A percentile compares a stretch with the other conserved stretches of the same genome.
Evolutionary conservation across 2,797 vertebrate genomes (phyloP).

Genomic region (Alfaro cultratus): DNA sequence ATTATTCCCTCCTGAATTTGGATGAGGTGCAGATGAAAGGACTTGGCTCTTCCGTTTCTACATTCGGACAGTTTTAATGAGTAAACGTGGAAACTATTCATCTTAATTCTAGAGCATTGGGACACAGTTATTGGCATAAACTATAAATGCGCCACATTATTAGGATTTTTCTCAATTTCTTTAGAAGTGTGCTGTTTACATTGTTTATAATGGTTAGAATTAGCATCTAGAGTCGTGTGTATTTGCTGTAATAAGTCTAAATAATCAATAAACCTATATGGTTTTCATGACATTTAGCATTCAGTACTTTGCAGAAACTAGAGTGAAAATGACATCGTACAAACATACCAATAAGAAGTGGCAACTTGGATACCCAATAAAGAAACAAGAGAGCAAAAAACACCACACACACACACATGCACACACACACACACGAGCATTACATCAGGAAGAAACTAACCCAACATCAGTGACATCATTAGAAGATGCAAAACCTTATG

Average conservation of each 20-base stretch:
- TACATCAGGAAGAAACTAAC: conserved; percentile 39
- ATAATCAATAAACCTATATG: neutral
- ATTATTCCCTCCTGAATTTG: neutral
- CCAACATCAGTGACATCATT: conserved; percentile 13
- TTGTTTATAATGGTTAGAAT: neutral
- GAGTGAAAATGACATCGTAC: neutral
- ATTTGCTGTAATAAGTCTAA: neutral
- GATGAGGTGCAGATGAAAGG: neutral
- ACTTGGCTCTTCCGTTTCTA: neutral
- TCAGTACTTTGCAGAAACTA: neutral
- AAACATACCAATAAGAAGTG: neutral
- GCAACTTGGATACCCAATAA: neutral
- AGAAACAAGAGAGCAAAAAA: conserved; percentile 17
- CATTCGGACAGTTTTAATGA: neutral
- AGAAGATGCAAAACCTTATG: conserved; percentile 9
- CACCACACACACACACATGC: neutral
- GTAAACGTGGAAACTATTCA: neutral
- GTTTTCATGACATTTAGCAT: neutral
- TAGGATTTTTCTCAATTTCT: neutral
- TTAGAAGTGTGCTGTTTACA: neutral
- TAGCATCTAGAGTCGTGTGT: neutral
- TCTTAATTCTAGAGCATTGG: neutral
- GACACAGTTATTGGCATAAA: neutral
- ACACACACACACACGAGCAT: neutral
- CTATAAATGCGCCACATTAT: neutral